These are phyloP conservation scores for Staurois parvus DNA, from an alignment of 2,797 vertebrate species.

Conservation along the genomic window DNA sequence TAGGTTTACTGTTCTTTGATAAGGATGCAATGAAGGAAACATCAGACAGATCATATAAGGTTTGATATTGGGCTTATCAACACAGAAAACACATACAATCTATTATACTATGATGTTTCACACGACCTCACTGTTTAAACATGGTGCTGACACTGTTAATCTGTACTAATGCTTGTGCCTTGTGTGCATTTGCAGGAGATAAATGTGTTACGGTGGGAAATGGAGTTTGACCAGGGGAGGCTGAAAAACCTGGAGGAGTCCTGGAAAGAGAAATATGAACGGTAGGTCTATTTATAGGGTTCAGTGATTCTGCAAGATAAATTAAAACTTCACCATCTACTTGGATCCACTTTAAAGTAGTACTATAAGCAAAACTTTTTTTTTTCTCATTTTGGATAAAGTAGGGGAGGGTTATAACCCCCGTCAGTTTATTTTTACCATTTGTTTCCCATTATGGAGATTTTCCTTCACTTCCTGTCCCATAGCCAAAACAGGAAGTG, in stretches of 20 bases:
- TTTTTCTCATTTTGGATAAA: too few relatives aligned
- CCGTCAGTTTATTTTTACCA: too few relatives aligned
- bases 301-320: background rate
- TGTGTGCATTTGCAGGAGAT: conserved; percentile 80
- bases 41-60: background rate
- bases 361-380: too few relatives aligned
- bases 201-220: conserved; percentile 91
- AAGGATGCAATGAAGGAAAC: background rate
- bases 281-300: conserved; percentile 71
- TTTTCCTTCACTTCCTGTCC: too few relatives aligned
- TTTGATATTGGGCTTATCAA: conserved; percentile 22
- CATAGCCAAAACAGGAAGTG: too few relatives aligned
- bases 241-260: conserved; percentile 86
- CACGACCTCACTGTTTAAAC: background rate
- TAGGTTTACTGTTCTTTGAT: background rate
- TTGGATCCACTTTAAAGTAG: too few relatives aligned
- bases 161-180: background rate
- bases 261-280: conserved; percentile 85
- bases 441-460: too few relatives aligned
- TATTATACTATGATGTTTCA: background rate
- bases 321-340: background rate
- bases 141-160: background rate
- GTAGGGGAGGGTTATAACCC: too few relatives aligned
- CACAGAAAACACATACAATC: conserved; percentile 10
- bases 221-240: conserved; percentile 87